Base-by-base conservation (phyloP, 2,113 vertebrate species). In the Benitochromis conjunctus region DNA sequence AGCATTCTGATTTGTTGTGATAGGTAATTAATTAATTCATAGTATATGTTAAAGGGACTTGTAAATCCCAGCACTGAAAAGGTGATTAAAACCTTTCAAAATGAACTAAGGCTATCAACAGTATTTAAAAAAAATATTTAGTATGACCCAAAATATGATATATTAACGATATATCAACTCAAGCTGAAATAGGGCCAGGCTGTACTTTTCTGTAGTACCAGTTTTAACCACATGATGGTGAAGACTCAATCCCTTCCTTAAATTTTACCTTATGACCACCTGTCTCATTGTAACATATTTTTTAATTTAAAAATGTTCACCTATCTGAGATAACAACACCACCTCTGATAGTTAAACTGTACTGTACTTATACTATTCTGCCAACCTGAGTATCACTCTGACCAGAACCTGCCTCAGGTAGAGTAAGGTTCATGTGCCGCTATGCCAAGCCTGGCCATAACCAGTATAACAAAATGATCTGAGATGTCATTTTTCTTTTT, bases 71-170 rank as follows among this genome's bases (percentile, higher is more conserved):
- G 69, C 16, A 18, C 29, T 74, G 5, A 11, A 48, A 48, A 1
- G 48, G 7, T 7, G 16, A 3, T 74, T 46, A 11, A 71, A 48
- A 71, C 26, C 14, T 7, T 71, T 26, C 13, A 46, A 29, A 48
- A 48, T 29, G 11, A 5, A 74, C 21, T 1, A 18, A 74, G 5
- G 21, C 41, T 29, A 48, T 74, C 3, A 48, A 74, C 21, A 74
- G 66, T 18, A 19, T 29, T 48, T 48, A n/a, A 14, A 74, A 74
- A 26, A 29, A 48, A 71, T 26, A 74, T 29, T 21, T 26, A 21
- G 1, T 16, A 3, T 18, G 21, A 26, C 2, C 66, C 21, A 0
- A 46, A 71, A 19, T 48, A 29, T 48, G 43, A 9, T 3, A 0
- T 29, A 14, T 46, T 48, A 16, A 48, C 46, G 14, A 48, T 7